These are phyloP conservation scores for Anthopleura sola DNA, from an alignment of 64 coral and sea anemone genomes.

Conservation along the genomic window DNA sequence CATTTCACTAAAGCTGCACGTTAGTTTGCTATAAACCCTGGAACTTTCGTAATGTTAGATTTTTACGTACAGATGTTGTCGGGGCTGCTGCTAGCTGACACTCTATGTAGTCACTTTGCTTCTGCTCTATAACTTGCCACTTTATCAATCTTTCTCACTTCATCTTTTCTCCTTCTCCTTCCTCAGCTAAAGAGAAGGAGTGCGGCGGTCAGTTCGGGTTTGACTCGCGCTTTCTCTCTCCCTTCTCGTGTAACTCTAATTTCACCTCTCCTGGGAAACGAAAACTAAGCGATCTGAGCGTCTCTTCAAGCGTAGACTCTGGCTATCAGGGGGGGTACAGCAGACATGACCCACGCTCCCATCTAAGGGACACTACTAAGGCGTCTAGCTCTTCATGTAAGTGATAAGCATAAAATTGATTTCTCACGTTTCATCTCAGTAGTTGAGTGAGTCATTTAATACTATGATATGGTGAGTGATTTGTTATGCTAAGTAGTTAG, in stretches of 20 bases:
- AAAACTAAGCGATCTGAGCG: slow-evolving; percentile 59
- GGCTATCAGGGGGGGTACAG: slow-evolving; percentile 52
- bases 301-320: slow-evolving; percentile 58
- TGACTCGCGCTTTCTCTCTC: slow-evolving; percentile 48
- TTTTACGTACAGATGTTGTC: too few species aligned
- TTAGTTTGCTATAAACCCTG: too few species aligned
- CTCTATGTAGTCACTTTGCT: not conserved
- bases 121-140: not conserved
- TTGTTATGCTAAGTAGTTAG: too few species aligned
- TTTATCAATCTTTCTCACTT: not conserved
- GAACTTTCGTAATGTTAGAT: too few species aligned
- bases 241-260: slow-evolving; percentile 41
- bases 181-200: slow-evolving; percentile 43
- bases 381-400: not conserved
- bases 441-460: not conserved
- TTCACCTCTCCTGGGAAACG: slow-evolving; percentile 38
- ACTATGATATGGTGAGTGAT: too few species aligned
- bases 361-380: not conserved
- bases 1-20: too few species aligned
- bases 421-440: not conserved
- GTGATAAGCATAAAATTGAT: not conserved
- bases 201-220: slow-evolving; percentile 29
- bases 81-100: too few species aligned
- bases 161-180: slow-evolving; percentile 30
- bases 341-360: not conserved